A percentile compares a stretch with the other conserved stretches of the same genome.
phyloP scores from a whole-genome alignment of 2,888 invertebrate genomes.

The Euzophera pinguis region DNA sequence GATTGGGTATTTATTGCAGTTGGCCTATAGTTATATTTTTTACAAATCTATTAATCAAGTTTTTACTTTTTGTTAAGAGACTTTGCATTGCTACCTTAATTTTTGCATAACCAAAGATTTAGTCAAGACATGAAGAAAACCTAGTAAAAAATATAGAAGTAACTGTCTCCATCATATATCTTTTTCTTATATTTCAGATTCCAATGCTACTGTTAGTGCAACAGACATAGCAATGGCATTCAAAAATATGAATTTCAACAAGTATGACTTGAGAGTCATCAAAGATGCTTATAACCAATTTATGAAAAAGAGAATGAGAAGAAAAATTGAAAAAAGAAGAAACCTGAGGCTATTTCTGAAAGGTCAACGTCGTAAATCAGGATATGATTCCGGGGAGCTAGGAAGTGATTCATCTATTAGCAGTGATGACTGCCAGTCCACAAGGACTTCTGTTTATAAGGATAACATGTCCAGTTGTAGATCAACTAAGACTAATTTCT shows the following conservation, averaged over 20 bases:
- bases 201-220: slow-evolving; percentile 48
- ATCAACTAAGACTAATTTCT: slow-evolving; percentile 37
- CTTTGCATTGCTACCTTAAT: too few species aligned
- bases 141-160: too few species aligned
- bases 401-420: slow-evolving; percentile 60
- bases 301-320: slow-evolving; percentile 36
- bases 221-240: slow-evolving; percentile 49
- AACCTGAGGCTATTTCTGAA: slow-evolving; percentile 42
- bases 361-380: slow-evolving; percentile 36
- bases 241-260: slow-evolving; percentile 44
- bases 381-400: slow-evolving; percentile 55
- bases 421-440: slow-evolving; percentile 54
- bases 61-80: too few species aligned
- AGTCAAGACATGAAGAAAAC: too few species aligned
- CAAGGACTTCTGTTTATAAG: slow-evolving; percentile 34
- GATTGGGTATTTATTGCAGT: too few species aligned
- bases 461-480: slow-evolving; percentile 35
- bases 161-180: too few species aligned
- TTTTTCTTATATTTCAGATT: slow-evolving; percentile 39
- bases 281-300: slow-evolving; percentile 44
- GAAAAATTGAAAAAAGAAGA: slow-evolving; percentile 46
- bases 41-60: too few species aligned
- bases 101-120: too few species aligned
- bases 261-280: slow-evolving; percentile 46
- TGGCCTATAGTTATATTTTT: too few species aligned